These are phyloP conservation scores for Leucopternis melanops DNA, from an alignment of 2,113 vertebrate genomes.

Conservation along the genomic window DNA sequence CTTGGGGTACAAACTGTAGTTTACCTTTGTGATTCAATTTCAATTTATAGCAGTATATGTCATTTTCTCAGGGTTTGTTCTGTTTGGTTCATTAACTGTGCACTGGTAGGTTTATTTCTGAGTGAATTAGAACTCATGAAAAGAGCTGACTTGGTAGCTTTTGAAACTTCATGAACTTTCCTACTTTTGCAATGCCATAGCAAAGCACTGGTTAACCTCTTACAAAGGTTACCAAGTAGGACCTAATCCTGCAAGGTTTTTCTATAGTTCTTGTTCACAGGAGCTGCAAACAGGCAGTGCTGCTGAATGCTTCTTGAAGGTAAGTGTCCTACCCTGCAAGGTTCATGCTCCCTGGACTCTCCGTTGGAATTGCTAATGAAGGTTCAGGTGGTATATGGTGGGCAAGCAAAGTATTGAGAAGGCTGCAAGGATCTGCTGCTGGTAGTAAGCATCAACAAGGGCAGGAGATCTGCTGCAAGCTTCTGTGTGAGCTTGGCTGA, in stretches of 20 bases:
- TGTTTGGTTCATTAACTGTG: not conserved
- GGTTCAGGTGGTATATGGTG: not conserved
- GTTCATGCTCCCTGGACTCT: not conserved
- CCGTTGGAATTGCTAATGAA: not conserved
- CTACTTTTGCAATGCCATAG: not conserved
- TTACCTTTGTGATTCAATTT: not conserved
- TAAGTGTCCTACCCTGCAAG: not conserved
- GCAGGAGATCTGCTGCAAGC: not conserved
- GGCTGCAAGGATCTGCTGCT: not conserved
- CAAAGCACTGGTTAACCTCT: not conserved
- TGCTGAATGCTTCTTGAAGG: not conserved
- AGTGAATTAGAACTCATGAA: not conserved
- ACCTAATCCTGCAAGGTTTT: not conserved
- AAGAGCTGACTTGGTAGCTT: not conserved
- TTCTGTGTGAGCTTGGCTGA: not conserved
- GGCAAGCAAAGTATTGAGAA: not conserved
- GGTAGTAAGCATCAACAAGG: not conserved
- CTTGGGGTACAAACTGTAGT: not conserved
- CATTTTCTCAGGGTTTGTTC: not conserved
- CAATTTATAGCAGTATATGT: not conserved
- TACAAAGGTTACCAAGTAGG: not conserved
- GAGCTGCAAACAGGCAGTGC: not conserved
- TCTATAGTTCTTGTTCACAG: not conserved
- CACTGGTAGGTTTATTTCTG: not conserved
- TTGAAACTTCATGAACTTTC: not conserved